Percentiles rank a stretch among this genome's conserved stretches.
Evolutionary conservation across 2,888 invertebrate genomes (phyloP).

Genomic region (Petrophora chlorosata): DNA sequence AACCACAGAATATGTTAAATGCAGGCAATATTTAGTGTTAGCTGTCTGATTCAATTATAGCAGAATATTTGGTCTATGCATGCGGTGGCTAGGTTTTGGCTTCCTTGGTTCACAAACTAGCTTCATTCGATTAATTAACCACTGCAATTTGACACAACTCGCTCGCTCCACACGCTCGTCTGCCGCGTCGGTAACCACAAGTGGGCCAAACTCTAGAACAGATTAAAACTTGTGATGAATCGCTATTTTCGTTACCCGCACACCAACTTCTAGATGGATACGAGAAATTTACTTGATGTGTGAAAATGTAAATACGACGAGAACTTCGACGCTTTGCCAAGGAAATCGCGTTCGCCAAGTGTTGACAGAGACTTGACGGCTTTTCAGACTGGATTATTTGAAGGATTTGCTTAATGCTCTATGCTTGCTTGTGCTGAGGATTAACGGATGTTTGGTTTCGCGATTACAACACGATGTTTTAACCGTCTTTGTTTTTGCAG

Average conservation of each 20-base stretch:
- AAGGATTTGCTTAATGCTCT: constrained; percentile 76
- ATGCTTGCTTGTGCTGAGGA: constrained; percentile 69
- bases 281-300: constrained; percentile 77
- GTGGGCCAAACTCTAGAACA: constrained; percentile 75
- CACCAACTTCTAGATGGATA: constrained; percentile 65
- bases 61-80: constrained; percentile 1
- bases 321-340: constrained; percentile 67
- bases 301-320: constrained; percentile 79
- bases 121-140: constrained; percentile 2
- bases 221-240: constrained; percentile 82
- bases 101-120: background rate
- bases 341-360: constrained; percentile 73
- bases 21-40: too few species aligned
- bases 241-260: constrained; percentile 73
- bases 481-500: constrained; percentile 61
- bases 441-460: constrained; percentile 68
- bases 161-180: constrained; percentile 6
- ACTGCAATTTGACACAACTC: background rate
- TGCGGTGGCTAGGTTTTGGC: background rate
- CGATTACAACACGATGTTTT: constrained; percentile 56
- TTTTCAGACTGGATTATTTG: constrained; percentile 77
- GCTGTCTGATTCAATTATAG: too few species aligned
- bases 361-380: constrained; percentile 77
- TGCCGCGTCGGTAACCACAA: constrained; percentile 49
- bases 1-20: too few species aligned